phyloP scores from a whole-genome alignment of 2,113 vertebrate genomes.

The Passer domesticus region DNA sequence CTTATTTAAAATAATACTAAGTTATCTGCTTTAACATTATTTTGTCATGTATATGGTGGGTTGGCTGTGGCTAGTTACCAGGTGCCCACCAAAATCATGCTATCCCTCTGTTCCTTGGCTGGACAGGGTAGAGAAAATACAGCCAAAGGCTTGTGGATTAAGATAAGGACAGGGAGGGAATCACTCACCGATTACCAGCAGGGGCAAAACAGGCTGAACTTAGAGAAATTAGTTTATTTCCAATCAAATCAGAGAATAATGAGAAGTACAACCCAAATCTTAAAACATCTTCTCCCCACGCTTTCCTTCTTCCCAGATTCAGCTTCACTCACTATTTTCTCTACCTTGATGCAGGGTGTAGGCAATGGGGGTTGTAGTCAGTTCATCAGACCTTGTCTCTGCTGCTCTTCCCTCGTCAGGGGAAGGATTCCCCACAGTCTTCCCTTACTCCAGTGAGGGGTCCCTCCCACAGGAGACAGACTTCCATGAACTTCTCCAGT shows the following conservation, averaged over 20 bases:
- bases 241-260: neutral
- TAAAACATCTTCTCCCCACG: neutral
- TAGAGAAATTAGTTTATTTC: neutral
- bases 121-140: neutral
- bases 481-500: neutral
- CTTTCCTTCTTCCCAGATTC: neutral
- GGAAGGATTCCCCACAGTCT: neutral
- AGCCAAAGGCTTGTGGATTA: neutral
- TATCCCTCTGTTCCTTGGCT: neutral
- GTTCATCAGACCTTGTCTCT: fast-evolving
- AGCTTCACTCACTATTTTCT: neutral
- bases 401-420: neutral
- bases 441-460: neutral
- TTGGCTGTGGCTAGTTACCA: neutral
- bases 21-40: neutral
- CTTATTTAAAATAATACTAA: neutral
- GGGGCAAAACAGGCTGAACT: neutral
- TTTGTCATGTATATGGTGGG: neutral
- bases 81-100: too few species aligned
- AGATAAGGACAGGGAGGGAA: neutral
- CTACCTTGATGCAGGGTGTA: neutral
- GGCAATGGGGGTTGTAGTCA: neutral
- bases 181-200: fast-evolving
- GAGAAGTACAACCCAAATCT: neutral
- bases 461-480: neutral